Percentiles rank a stretch among this genome's conserved stretches.
phyloP scores from a whole-genome alignment of 2,113 vertebrate species.

The Hypanus sabinus region DNA sequence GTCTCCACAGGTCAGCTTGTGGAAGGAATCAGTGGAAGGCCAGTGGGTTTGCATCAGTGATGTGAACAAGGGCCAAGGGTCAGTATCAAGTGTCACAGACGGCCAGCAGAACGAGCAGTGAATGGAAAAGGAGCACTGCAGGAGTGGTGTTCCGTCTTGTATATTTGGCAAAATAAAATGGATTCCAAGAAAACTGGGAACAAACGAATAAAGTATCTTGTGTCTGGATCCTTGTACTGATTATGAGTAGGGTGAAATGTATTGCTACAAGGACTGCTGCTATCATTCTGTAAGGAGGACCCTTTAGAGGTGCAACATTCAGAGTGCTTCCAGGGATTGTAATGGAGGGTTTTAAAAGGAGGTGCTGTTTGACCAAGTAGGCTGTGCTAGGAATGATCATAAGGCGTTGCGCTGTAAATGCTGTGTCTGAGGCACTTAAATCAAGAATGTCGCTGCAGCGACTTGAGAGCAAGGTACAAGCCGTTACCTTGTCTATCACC shows the following conservation, averaged over 20 bases:
- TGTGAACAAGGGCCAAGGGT: conserved; percentile 90
- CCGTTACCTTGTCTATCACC: neutral
- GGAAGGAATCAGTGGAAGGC: conserved; percentile 92
- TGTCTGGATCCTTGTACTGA: neutral
- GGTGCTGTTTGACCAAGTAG: neutral
- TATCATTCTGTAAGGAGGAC: neutral
- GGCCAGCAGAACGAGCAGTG: conserved; percentile 90
- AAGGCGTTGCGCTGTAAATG: neutral
- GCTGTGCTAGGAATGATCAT: neutral
- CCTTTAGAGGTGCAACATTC: neutral
- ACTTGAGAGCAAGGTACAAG: neutral
- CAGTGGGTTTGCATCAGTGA: conserved; percentile 95
- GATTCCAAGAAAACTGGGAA: conserved; percentile 19
- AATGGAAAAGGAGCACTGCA: conserved; percentile 43
- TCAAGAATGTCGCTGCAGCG: neutral
- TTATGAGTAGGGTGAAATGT: neutral
- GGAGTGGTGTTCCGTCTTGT: neutral
- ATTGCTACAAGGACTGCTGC: neutral
- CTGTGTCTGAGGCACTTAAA: neutral
- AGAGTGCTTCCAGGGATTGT: neutral
- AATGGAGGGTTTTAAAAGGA: neutral
- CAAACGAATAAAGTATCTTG: neutral
- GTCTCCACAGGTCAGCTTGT: conserved; percentile 56
- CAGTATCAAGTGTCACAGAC: conserved; percentile 73
- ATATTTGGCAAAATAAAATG: conserved; percentile 33